Evolutionary conservation across 1,140 invertebrate genomes (phyloP).

Genomic region (Panulirus ornatus): DNA sequence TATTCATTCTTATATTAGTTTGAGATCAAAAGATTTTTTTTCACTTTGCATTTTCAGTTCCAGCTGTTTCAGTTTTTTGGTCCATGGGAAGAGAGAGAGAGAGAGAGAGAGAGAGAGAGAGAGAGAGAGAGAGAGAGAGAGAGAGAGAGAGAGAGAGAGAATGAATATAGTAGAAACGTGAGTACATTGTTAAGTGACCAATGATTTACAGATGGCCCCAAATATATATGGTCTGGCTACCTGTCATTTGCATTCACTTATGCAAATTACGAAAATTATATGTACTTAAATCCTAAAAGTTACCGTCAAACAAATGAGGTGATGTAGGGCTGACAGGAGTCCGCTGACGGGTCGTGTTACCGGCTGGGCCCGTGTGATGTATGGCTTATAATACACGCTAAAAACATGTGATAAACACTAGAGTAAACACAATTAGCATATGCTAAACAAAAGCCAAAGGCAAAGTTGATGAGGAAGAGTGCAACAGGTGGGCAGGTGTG

Average conservation of each 20-base stretch:
- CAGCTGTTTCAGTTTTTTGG: too few relatives aligned
- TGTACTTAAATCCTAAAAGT: not conserved
- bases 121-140: not conserved
- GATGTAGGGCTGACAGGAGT: not conserved
- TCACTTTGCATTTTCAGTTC: too few relatives aligned
- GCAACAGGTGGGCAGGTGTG: too few relatives aligned
- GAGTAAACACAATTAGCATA: not conserved
- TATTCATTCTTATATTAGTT: too few relatives aligned
- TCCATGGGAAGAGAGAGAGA: not conserved
- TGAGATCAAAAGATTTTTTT: too few relatives aligned
- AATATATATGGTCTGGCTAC: conserved; percentile 17
- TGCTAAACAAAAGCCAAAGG: not conserved
- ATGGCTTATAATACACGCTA: not conserved
- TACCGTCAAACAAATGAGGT: conserved; percentile 2
- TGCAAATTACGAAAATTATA: conserved; percentile 16
- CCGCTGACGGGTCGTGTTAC: not conserved
- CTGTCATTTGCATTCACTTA: conserved; percentile 13
- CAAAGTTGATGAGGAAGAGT: too few relatives aligned
- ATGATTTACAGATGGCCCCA: not conserved
- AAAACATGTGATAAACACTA: not conserved
- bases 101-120: not conserved
- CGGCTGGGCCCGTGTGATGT: not conserved
- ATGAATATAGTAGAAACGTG: not conserved
- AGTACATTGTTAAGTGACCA: not conserved
- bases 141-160: not conserved